phyloP scores from a whole-genome alignment of 2,888 invertebrate genomes.

The Hermaeophaga mercurialis region DNA sequence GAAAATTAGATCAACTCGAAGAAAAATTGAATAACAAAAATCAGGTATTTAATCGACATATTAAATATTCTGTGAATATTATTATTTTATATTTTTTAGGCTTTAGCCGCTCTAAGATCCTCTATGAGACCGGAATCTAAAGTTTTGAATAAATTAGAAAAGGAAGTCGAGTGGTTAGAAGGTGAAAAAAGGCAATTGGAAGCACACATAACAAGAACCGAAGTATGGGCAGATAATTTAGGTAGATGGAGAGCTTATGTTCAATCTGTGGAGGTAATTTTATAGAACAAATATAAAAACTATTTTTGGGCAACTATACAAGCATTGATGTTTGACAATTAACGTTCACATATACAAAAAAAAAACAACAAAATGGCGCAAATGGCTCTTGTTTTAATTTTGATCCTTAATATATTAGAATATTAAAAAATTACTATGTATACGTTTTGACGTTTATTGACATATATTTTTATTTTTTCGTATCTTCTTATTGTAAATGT shows the following conservation, averaged over 20 bases:
- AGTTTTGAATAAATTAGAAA: constrained; percentile 77
- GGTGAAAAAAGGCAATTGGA: constrained; percentile 81
- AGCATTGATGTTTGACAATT: too few species aligned
- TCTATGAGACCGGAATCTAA: constrained; percentile 84
- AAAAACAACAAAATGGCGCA: too few species aligned
- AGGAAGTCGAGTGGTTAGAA: constrained; percentile 82
- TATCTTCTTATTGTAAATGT: too few species aligned
- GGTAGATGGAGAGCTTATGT: constrained; percentile 87
- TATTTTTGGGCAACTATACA: neutral
- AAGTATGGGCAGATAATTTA: constrained; percentile 88
- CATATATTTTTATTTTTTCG: too few species aligned
- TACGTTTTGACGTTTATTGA: too few species aligned
- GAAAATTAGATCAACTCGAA: constrained; percentile 81
- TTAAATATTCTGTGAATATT: neutral
- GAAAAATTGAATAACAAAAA: constrained; percentile 85
- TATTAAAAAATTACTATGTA: too few species aligned
- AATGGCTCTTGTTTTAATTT: too few species aligned
- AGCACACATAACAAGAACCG: constrained; percentile 82
- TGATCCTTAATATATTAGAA: too few species aligned
- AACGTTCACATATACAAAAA: too few species aligned
- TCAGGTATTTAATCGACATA: constrained; percentile 58
- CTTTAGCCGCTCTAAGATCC: constrained; percentile 79
- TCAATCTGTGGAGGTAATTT: constrained; percentile 76
- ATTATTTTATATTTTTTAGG: constrained; percentile 57
- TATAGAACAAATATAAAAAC: neutral